A percentile compares a stretch with the other conserved stretches of the same genome.
These are phyloP conservation scores for Latrodectus hesperus DNA, from an alignment of 2,888 invertebrate genomes.

Conservation along the genomic window DNA sequence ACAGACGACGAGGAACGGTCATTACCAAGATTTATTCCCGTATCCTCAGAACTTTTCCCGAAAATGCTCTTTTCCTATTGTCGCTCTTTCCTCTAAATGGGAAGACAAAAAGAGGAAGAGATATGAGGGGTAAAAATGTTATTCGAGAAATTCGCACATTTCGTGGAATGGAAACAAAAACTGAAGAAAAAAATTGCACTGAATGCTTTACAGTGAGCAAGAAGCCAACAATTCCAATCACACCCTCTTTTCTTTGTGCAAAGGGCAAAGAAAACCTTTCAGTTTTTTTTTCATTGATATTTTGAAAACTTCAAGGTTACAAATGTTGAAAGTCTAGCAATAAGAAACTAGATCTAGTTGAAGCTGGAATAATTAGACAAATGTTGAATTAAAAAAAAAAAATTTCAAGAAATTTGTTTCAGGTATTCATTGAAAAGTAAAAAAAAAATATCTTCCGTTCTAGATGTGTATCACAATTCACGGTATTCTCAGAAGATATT, in stretches of 20 bases:
- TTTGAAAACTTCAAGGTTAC: neutral
- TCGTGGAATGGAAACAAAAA: neutral
- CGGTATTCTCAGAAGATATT: no score
- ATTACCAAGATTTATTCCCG: conserved; percentile 40
- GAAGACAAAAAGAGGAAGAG: neutral
- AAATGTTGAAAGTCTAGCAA: neutral
- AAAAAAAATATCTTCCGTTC: no score
- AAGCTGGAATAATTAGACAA: no score
- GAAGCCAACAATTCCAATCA: neutral
- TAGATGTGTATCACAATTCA: no score
- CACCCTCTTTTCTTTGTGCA: neutral
- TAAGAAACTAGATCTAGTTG: no score
- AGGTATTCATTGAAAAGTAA: no score
- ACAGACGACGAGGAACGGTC: neutral
- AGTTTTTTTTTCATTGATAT: neutral
- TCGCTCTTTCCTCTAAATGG: conserved; percentile 23
- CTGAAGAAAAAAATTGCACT: neutral
- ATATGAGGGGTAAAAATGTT: neutral
- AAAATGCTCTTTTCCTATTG: conserved; percentile 28
- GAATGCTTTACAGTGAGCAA: neutral
- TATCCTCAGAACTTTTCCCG: conserved; percentile 14
- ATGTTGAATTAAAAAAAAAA: no score
- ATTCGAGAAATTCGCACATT: neutral
- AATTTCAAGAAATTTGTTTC: no score
- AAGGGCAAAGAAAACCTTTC: neutral